Conservation (phyloP, 1,140 invertebrate genomes). For the Pachypsylla venusta region DNA sequence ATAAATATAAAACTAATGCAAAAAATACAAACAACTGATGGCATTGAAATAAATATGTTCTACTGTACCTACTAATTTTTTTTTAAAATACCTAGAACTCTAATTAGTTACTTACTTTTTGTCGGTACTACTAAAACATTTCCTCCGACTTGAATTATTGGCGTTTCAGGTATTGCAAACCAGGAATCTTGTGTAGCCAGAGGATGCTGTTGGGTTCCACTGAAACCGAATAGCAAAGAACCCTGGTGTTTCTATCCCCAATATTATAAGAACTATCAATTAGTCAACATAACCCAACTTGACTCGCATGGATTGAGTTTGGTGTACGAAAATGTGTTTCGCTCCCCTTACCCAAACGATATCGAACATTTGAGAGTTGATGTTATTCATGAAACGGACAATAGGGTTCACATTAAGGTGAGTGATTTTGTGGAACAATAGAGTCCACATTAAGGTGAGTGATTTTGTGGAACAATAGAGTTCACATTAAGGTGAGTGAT, state of each 20-base stretch:
- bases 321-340: slow-evolving; percentile 35
- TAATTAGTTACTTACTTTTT: not conserved
- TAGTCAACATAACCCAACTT: slow-evolving; percentile 40
- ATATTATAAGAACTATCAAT: slow-evolving; percentile 47
- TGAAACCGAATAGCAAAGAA: slow-evolving; percentile 9
- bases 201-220: slow-evolving; percentile 51
- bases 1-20: not conserved
- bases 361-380: slow-evolving; percentile 42
- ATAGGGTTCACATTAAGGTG: slow-evolving; percentile 51
- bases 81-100: not conserved
- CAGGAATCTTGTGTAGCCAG: slow-evolving; percentile 44
- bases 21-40: not conserved
- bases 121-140: too few relatives aligned
- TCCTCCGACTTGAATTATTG: too few relatives aligned
- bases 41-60: not conserved
- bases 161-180: slow-evolving; percentile 34
- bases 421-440: too few relatives aligned
- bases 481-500: too few relatives aligned
- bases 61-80: not conserved
- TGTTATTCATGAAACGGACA: slow-evolving; percentile 43
- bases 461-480: too few relatives aligned
- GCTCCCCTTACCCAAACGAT: slow-evolving; percentile 49
- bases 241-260: slow-evolving; percentile 50
- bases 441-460: too few relatives aligned
- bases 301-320: slow-evolving; percentile 37